phyloP scores from a whole-genome alignment of 1,140 invertebrate species.

The Andricus grossulariae region DNA sequence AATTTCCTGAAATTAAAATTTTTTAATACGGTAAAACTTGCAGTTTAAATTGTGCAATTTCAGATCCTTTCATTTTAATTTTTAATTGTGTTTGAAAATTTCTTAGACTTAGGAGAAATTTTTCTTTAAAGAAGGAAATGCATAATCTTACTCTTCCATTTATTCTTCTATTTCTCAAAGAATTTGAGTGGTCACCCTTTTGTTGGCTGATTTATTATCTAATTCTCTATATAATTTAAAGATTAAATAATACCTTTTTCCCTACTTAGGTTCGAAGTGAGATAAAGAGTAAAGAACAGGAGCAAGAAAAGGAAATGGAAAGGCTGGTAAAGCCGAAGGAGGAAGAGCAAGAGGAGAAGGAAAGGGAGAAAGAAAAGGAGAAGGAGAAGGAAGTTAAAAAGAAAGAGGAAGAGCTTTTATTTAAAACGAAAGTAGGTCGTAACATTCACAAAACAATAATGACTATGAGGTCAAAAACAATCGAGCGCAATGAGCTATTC shows the following conservation, averaged over 20 bases:
- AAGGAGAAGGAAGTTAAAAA: constrained; percentile 71
- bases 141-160: no score
- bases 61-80: no score
- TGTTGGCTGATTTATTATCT: no score
- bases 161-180: no score
- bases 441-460: constrained; percentile 84
- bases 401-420: constrained; percentile 86
- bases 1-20: no score
- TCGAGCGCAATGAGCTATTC: constrained; percentile 95
- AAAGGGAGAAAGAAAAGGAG: constrained; percentile 77
- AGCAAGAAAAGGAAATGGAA: constrained; percentile 91
- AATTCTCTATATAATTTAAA: no score
- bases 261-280: constrained; percentile 71
- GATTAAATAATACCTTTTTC: background rate
- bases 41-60: no score
- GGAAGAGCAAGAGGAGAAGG: constrained; percentile 47
- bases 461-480: constrained; percentile 81
- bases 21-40: no score
- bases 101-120: no score
- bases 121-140: no score
- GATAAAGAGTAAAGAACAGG: constrained; percentile 75
- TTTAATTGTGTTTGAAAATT: no score
- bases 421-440: constrained; percentile 86
- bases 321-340: constrained; percentile 80
- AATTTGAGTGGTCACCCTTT: no score